Evolutionary conservation across 2,888 invertebrate genomes (phyloP).

Genomic region (Netelia fuscicornis): DNA sequence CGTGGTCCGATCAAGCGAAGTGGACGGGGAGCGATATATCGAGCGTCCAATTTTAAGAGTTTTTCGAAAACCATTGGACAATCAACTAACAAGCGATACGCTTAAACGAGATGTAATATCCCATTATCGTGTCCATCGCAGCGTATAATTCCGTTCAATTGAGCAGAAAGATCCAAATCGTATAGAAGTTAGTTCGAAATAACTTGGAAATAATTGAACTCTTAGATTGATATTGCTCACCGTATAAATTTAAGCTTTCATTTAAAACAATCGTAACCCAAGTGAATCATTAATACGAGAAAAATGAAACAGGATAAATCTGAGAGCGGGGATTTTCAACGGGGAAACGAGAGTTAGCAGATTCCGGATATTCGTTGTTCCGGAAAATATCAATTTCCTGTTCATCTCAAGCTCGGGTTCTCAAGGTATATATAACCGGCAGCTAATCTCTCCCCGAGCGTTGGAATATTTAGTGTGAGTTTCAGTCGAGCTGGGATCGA

Average conservation of each 20-base stretch:
- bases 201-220: constrained; percentile 3
- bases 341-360: constrained; percentile 34
- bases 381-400: constrained; percentile 57
- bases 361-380: constrained; percentile 40
- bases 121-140: neutral
- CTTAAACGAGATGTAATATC: neutral
- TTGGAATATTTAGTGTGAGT: constrained; percentile 69
- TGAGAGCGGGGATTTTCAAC: neutral
- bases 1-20: too few species aligned
- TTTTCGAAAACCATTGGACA: neutral
- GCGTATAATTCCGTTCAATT: too few species aligned
- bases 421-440: constrained; percentile 27
- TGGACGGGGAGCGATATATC: too few species aligned
- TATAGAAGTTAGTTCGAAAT: neutral
- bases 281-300: constrained; percentile 15
- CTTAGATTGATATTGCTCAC: constrained; percentile 2
- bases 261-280: constrained; percentile 1
- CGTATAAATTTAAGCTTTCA: neutral
- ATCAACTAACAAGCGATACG: neutral
- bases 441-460: constrained; percentile 59
- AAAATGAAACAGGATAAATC: constrained; percentile 41
- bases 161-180: too few species aligned
- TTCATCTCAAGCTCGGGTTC: constrained; percentile 40
- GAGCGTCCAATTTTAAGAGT: neutral
- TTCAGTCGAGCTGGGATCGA: constrained; percentile 31